Conservation (phyloP, 2,113 vertebrate species). For the Orycteropus afer region DNA sequence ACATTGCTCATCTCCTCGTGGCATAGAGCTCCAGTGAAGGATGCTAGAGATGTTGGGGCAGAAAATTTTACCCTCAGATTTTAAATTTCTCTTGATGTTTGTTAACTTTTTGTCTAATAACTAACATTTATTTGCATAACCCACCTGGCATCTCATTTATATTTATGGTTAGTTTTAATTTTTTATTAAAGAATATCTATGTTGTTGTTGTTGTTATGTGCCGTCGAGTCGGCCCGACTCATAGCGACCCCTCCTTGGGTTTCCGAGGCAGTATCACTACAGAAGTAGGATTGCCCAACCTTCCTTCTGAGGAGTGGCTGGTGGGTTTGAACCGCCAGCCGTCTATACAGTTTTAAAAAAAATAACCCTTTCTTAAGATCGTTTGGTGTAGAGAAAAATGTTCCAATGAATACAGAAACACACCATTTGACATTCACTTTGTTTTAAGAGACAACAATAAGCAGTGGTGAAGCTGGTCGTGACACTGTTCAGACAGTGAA, state of each 20-base stretch:
- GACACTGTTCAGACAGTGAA: not conserved
- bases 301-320: too few relatives aligned
- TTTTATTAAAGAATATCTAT: conserved; percentile 24
- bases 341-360: not conserved
- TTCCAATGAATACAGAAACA: not conserved
- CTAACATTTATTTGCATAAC: not conserved
- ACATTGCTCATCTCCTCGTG: not conserved
- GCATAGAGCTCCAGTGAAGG: conserved; percentile 14
- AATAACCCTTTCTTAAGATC: not conserved
- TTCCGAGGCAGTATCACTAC: too few relatives aligned
- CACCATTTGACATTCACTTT: not conserved
- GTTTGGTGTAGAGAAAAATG: conserved; percentile 34
- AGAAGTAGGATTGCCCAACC: too few relatives aligned
- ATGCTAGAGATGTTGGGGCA: conserved; percentile 39
- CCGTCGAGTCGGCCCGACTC: too few relatives aligned
- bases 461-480: not conserved
- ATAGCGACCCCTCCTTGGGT: too few relatives aligned
- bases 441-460: not conserved
- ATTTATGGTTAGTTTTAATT: conserved; percentile 32
- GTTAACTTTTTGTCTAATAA: not conserved
- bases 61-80: conserved; percentile 35
- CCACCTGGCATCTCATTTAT: not conserved
- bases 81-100: conserved; percentile 36
- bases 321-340: too few relatives aligned
- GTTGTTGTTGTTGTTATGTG: too few relatives aligned